Conservation (phyloP, 2,797 vertebrate genomes). For the Gymnothorax reevesii region DNA sequence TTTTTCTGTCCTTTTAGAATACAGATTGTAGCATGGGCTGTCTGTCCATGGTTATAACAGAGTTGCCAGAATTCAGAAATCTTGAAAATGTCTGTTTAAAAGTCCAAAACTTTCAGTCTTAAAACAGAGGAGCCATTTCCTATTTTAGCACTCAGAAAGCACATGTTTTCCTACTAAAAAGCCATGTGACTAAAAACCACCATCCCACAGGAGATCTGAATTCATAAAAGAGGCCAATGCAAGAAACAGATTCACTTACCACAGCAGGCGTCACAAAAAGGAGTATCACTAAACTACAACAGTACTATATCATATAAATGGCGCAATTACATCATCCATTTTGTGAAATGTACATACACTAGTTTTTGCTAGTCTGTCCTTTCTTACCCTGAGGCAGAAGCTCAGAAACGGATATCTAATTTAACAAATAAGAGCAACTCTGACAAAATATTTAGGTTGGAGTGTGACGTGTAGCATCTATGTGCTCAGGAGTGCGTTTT, state of each 20-base stretch:
- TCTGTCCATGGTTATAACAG: not conserved
- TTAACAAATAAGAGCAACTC: constrained; percentile 1
- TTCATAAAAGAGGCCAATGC: not conserved
- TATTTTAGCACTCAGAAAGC: not conserved
- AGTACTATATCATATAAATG: not conserved
- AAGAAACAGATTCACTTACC: not conserved
- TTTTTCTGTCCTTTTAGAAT: not conserved
- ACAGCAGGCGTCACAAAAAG: not conserved
- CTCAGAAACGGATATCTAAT: not conserved
- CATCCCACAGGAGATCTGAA: not conserved
- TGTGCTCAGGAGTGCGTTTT: not conserved
- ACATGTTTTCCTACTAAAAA: not conserved
- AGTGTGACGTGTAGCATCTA: not conserved
- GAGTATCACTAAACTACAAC: not conserved
- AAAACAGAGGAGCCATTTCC: not conserved
- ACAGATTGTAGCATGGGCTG: not conserved
- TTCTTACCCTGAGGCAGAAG: not conserved
- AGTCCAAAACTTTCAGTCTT: not conserved
- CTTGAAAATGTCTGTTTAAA: not conserved
- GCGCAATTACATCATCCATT: not conserved
- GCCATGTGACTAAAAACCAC: not conserved
- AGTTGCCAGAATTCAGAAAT: not conserved
- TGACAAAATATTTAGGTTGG: not conserved
- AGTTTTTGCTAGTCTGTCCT: not conserved
- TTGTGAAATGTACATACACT: not conserved